phyloP scores from a whole-genome alignment of 30 jellyfish, hydroid and myxozoan genomes.

The Hydra vulgaris region DNA sequence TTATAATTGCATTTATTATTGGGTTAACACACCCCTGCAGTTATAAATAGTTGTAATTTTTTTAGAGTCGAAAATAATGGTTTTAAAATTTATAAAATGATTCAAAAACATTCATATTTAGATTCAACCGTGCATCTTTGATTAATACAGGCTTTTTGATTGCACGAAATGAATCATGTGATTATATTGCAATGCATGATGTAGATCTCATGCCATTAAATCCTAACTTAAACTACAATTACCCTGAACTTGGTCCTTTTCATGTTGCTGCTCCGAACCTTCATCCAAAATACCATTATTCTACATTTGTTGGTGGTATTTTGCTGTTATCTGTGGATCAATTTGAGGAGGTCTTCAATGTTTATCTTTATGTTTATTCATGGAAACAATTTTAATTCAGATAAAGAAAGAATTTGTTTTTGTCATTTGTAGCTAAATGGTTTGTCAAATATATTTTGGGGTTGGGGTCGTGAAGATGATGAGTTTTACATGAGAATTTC shows the following conservation, averaged over 20 bases:
- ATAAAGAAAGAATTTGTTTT: not conserved
- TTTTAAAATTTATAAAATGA: too few relatives aligned
- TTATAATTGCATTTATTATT: too few relatives aligned
- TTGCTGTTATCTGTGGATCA: conserved; percentile 67
- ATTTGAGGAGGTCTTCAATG: conserved; percentile 61
- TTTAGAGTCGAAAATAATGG: too few relatives aligned
- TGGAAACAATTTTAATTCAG: not conserved
- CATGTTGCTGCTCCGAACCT: conserved; percentile 96
- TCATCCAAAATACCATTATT: conserved; percentile 95
- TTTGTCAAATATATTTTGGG: conserved; percentile 89
- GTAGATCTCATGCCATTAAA: conserved; percentile 90
- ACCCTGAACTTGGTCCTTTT: conserved; percentile 96
- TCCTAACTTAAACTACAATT: conserved; percentile 71
- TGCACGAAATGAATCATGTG: conserved; percentile 89
- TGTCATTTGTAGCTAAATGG: conserved; percentile 64
- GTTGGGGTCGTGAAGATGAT: conserved; percentile 99
- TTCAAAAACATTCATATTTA: too few relatives aligned
- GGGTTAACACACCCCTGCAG: too few relatives aligned
- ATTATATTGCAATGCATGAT: conserved; percentile 98
- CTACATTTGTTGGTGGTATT: conserved; percentile 95
- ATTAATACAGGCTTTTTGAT: conserved; percentile 74
- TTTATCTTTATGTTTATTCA: not conserved
- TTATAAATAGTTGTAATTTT: too few relatives aligned
- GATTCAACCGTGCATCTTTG: conserved; percentile 93
- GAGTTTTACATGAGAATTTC: conserved; percentile 72